Base-by-base conservation (phyloP, 1,140 invertebrate genomes). In the Drepana arcuata region DNA sequence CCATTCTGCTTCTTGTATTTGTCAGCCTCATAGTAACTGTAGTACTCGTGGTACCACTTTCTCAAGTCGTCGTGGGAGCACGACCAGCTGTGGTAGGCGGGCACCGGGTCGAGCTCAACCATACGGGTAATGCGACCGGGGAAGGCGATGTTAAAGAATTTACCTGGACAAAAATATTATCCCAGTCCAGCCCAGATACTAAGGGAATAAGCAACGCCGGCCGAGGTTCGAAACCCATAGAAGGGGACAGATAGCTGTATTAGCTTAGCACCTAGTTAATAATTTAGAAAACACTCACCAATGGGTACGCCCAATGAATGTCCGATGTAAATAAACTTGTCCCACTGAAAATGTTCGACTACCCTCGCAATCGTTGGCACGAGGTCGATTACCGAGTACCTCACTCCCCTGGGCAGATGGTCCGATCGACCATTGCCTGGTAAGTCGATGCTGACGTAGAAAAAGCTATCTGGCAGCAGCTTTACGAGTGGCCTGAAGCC, bases 281-380 rank as follows among this genome's bases (percentile, higher is more conserved):
- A 11, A 24, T 34, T 31, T 14, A 32, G 21, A 12, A 11, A 16
- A n/a, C 10, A 38, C 64, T 57, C 29, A 75, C 75, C 73, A 7
- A 78, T 11, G 5, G 41, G 26, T 14, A 58, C 51, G 1, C 91
- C 91, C 25, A 91, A 58, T 0, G 90, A 92, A 62, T 93, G 91
- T 5, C 88, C 90, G 2, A 93, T 52, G 14, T 89, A 78, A 16
- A 84, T 85, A 55, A 93, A 87, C 50, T 87, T 87, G 26, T 85
- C 75, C 92, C 92, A 94, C 29, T 87, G 85, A 62, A 90, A 91
- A 80, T 92, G 84, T 45, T 86, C 86, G n/a, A 88, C 77, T 12
- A 93, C 87, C 83, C 45, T 89, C 83, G n/a, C 93, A 58, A 5
- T 54, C 34, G 37, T 70, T 73, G 24, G 24, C 11, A 70, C 38